These are phyloP conservation scores for Poeciliopsis prolifica DNA, from an alignment of 2,113 vertebrate species.

Conservation along the genomic window DNA sequence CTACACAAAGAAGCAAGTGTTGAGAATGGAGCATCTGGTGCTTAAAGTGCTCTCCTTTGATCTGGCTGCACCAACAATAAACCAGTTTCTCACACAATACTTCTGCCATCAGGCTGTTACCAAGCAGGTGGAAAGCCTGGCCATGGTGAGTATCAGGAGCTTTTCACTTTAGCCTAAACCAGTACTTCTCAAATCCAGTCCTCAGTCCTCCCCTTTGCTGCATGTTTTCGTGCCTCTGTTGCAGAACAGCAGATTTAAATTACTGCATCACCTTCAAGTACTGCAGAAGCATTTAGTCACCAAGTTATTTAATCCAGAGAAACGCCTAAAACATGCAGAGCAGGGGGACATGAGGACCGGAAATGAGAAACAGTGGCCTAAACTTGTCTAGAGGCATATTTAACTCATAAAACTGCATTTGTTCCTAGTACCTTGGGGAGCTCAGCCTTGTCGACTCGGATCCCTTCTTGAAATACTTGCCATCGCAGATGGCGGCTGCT, in stretches of 20 bases:
- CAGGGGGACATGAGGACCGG: too few species aligned
- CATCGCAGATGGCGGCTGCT: slow-evolving; percentile 90
- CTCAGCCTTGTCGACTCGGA: slow-evolving; percentile 94
- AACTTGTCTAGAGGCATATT: background rate
- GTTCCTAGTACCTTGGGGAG: slow-evolving; percentile 89
- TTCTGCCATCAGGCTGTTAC: slow-evolving; percentile 83
- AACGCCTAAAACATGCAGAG: too few species aligned
- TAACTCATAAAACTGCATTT: background rate
- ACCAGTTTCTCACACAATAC: slow-evolving; percentile 96
- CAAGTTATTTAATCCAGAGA: too few species aligned
- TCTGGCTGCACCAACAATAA: slow-evolving; percentile 93
- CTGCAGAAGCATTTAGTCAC: too few species aligned
- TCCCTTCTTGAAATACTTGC: slow-evolving; percentile 92
- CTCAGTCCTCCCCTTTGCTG: too few species aligned
- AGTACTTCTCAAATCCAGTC: too few species aligned
- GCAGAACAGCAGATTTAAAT: too few species aligned
- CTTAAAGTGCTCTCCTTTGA: slow-evolving; percentile 97
- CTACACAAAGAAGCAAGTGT: slow-evolving; percentile 97
- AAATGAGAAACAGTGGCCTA: too few species aligned
- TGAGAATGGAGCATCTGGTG: slow-evolving; percentile 97
- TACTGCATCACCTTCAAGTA: too few species aligned
- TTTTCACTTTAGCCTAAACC: too few species aligned
- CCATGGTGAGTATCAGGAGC: slow-evolving; percentile 84
- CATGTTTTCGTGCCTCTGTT: too few species aligned
- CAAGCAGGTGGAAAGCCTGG: slow-evolving; percentile 87